Evolutionary conservation across 2,888 invertebrate genomes (phyloP).

Genomic region (Heliconius hortense): DNA sequence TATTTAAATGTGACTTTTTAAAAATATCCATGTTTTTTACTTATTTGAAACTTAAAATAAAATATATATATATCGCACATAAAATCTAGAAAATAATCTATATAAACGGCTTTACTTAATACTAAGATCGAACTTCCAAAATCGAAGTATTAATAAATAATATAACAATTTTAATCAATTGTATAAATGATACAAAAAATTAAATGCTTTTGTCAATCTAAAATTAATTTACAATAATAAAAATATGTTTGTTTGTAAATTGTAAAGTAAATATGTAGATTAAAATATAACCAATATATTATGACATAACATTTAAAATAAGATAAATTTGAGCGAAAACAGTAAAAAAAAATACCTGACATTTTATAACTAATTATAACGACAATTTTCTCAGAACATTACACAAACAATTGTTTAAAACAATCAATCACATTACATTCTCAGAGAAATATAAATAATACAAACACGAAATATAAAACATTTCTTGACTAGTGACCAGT

Average conservation of each 20-base stretch:
- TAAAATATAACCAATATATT: neutral
- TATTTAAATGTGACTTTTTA: neutral
- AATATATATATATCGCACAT: too few species aligned
- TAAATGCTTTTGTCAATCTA: neutral
- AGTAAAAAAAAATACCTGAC: neutral
- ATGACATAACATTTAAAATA: neutral
- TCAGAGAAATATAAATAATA: too few species aligned
- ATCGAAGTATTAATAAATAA: neutral
- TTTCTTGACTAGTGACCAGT: too few species aligned
- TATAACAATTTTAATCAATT: neutral
- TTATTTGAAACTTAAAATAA: neutral
- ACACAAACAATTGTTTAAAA: neutral
- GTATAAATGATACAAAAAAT: neutral
- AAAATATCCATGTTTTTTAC: neutral
- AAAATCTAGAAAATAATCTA: neutral
- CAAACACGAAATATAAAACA: too few species aligned
- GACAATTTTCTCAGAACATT: neutral
- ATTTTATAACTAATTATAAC: neutral
- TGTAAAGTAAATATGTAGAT: neutral
- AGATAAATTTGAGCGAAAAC: neutral
- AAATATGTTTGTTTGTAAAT: neutral
- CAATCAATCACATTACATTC: too few species aligned
- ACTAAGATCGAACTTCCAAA: neutral
- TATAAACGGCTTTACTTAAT: neutral
- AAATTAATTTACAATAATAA: neutral